Conservation (phyloP, 2,113 vertebrate species). For the Polyodon spathula region DNA sequence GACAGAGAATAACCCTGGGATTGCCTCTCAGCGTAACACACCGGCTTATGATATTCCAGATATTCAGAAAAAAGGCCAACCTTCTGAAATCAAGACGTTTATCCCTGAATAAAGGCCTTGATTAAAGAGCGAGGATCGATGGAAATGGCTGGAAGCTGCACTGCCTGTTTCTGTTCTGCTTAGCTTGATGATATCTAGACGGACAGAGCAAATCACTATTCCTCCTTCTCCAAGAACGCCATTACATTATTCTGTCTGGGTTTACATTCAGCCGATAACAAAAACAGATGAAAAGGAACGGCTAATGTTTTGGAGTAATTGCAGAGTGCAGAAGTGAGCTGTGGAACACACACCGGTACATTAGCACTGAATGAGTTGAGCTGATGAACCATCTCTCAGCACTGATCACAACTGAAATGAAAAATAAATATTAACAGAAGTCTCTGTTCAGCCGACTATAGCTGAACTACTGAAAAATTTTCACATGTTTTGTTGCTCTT, state of each 20-base stretch:
- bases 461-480: no score
- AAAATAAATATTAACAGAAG: no score
- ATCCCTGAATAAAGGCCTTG: not conserved
- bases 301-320: no score
- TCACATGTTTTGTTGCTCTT: no score
- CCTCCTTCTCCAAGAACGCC: constrained; percentile 22
- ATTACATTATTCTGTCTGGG: constrained; percentile 20
- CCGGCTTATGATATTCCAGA: not conserved
- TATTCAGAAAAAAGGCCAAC: not conserved
- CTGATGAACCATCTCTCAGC: no score
- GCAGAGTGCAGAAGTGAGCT: no score
- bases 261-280: constrained; percentile 14
- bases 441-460: no score
- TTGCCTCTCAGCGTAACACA: not conserved
- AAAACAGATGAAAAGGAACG: constrained; percentile 10
- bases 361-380: no score
- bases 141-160: not conserved
- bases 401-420: no score
- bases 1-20: no score
- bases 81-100: constrained; percentile 16
- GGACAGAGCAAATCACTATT: constrained; percentile 32
- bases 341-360: no score
- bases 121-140: constrained; percentile 22
- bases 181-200: constrained; percentile 31
- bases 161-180: constrained; percentile 30